Evolutionary conservation across 2,113 vertebrate genomes (phyloP).

Genomic region (Otolemur garnettii): DNA sequence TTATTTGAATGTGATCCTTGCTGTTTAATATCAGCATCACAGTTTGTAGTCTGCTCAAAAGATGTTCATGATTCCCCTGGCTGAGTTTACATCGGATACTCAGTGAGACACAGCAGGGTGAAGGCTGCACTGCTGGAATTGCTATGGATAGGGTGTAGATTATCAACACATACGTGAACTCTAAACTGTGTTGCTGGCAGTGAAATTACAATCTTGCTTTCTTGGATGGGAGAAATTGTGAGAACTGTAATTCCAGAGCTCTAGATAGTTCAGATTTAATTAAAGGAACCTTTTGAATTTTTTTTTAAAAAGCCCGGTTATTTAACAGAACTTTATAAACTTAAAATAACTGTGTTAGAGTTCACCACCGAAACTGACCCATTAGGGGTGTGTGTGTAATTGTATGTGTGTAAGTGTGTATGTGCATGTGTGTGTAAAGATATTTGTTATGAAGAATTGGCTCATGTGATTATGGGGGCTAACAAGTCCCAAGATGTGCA

Average conservation of each 20-base stretch:
- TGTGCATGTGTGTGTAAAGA: neutral
- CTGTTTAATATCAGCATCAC: neutral
- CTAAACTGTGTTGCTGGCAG: neutral
- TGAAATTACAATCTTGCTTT: neutral
- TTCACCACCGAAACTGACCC: neutral
- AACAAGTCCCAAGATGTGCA: neutral
- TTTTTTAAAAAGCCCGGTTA: neutral
- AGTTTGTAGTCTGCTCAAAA: neutral
- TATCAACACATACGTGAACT: neutral
- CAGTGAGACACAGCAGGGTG: neutral
- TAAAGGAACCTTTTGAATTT: conserved; percentile 32
- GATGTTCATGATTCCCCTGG: neutral
- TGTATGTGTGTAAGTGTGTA: too few relatives aligned
- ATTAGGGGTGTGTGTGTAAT: neutral
- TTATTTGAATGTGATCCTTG: neutral
- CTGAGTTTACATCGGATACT: neutral
- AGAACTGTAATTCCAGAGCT: neutral
- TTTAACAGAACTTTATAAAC: conserved; percentile 10
- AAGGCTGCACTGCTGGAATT: neutral
- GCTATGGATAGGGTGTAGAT: too few relatives aligned
- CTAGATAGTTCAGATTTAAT: conserved; percentile 12
- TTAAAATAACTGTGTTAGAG: neutral
- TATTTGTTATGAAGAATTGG: neutral
- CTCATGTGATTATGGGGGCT: neutral
- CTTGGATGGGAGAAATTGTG: neutral